Conservation (phyloP, 2,888 invertebrate species). For the Amblyjoppa fuscipennis region DNA sequence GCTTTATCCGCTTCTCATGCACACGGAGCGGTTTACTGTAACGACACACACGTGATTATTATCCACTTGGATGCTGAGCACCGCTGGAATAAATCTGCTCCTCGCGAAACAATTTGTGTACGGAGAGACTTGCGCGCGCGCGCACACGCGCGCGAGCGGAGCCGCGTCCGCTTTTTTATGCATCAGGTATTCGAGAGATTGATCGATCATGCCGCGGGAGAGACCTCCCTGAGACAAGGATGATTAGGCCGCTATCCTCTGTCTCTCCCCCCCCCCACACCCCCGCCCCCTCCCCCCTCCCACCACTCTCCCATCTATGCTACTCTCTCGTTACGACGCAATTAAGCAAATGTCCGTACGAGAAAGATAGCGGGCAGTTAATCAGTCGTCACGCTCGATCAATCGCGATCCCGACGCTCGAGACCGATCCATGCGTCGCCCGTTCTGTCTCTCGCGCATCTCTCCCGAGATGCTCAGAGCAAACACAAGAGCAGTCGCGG, state of each 20-base stretch:
- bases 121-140: slow-evolving; percentile 34
- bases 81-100: slow-evolving; percentile 57
- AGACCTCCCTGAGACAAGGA: slow-evolving; percentile 67
- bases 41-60: slow-evolving; percentile 51
- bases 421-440: slow-evolving; percentile 35
- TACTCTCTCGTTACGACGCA: slow-evolving; percentile 73
- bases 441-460: slow-evolving; percentile 34
- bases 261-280: slow-evolving; percentile 39
- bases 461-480: neutral
- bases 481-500: slow-evolving; percentile 4
- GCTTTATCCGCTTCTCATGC: slow-evolving; percentile 5
- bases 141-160: slow-evolving; percentile 28
- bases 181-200: slow-evolving; percentile 66
- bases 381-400: slow-evolving; percentile 79
- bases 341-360: slow-evolving; percentile 79
- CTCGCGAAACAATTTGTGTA: slow-evolving; percentile 66
- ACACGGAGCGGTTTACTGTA: neutral
- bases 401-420: slow-evolving; percentile 73
- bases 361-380: slow-evolving; percentile 77
- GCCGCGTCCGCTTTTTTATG: slow-evolving; percentile 48
- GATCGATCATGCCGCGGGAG: slow-evolving; percentile 68
- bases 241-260: slow-evolving; percentile 58
- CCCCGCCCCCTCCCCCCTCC: slow-evolving; percentile 9
- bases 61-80: slow-evolving; percentile 55
- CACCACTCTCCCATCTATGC: slow-evolving; percentile 33